Evolutionary conservation across 2,888 invertebrate genomes (phyloP).

Genomic region (Eurytoma adleriae): DNA sequence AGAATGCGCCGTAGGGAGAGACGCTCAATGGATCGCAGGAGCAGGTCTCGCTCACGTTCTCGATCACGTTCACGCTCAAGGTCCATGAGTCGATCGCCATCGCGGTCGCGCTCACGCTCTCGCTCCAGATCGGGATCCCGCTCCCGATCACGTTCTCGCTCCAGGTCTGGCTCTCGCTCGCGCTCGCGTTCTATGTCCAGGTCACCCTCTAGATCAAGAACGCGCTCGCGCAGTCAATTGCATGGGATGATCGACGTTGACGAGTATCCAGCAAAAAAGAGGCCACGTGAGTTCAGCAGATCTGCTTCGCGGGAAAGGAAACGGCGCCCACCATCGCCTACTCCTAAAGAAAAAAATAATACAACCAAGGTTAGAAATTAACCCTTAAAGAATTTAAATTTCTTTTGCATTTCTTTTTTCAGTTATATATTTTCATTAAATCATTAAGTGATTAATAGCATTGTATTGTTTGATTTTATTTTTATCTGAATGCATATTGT

Average conservation of each 20-base stretch:
- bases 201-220: slow-evolving; percentile 56
- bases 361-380: slow-evolving; percentile 28
- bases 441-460: neutral
- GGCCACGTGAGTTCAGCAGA: slow-evolving; percentile 19
- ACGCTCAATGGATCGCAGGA: slow-evolving; percentile 39
- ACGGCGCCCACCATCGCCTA: slow-evolving; percentile 54
- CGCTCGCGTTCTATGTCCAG: slow-evolving; percentile 42
- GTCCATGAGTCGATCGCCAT: slow-evolving; percentile 20
- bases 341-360: slow-evolving; percentile 36
- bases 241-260: slow-evolving; percentile 56
- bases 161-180: slow-evolving; percentile 45
- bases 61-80: slow-evolving; percentile 39
- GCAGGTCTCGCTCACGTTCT: slow-evolving; percentile 55
- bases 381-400: too few relatives aligned
- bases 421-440: neutral
- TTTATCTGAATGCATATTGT: too few relatives aligned
- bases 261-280: slow-evolving; percentile 42
- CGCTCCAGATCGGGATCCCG: slow-evolving; percentile 31
- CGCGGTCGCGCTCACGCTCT: slow-evolving; percentile 42
- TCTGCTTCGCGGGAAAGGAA: slow-evolving; percentile 42
- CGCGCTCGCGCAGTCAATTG: slow-evolving; percentile 57
- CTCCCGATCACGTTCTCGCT: slow-evolving; percentile 39
- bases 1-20: slow-evolving; percentile 43
- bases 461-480: too few relatives aligned
- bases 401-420: too few relatives aligned